phyloP scores from a whole-genome alignment of 2,888 invertebrate species.

The Catocala fraxini region DNA sequence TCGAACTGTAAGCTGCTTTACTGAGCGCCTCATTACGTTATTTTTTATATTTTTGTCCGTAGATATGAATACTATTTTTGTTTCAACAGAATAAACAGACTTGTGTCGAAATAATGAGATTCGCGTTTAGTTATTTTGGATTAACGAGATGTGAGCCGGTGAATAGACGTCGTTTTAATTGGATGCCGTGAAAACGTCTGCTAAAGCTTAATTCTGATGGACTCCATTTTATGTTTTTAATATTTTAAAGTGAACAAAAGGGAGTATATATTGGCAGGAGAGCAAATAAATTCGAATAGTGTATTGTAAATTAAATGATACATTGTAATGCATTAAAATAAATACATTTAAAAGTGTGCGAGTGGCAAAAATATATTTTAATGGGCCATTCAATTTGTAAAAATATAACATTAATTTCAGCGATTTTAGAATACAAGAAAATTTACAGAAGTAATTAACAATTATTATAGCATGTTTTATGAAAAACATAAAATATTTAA shows the following conservation, averaged over 20 bases:
- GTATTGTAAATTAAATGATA: too few species aligned
- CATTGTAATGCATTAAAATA: too few species aligned
- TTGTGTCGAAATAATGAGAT: slow-evolving; percentile 25
- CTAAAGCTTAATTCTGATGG: slow-evolving; percentile 8
- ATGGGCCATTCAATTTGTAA: too few species aligned
- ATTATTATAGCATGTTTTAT: too few species aligned
- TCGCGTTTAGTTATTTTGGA: slow-evolving; percentile 24
- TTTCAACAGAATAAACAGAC: slow-evolving; percentile 19
- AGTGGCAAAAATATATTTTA: too few species aligned
- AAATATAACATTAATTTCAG: too few species aligned
- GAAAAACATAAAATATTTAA: too few species aligned
- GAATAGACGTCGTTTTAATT: slow-evolving; percentile 22
- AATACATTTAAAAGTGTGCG: too few species aligned
- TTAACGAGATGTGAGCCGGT: slow-evolving; percentile 21
- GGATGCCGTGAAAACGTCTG: slow-evolving; percentile 16
- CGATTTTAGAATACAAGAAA: too few species aligned
- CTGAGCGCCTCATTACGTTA: slow-evolving; percentile 52
- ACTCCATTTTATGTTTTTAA: slow-evolving; percentile 7
- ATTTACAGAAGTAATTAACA: too few species aligned
- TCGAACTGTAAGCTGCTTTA: slow-evolving; percentile 59
- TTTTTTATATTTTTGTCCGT: slow-evolving; percentile 37
- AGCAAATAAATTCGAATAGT: too few species aligned
- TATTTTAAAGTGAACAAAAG: not conserved
- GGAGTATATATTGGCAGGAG: too few species aligned
- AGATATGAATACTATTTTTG: slow-evolving; percentile 38